A percentile compares a stretch with the other conserved stretches of the same genome.
Evolutionary conservation across 2,888 invertebrate species (phyloP).

Genomic region (Hydrotaea diabolus): DNA sequence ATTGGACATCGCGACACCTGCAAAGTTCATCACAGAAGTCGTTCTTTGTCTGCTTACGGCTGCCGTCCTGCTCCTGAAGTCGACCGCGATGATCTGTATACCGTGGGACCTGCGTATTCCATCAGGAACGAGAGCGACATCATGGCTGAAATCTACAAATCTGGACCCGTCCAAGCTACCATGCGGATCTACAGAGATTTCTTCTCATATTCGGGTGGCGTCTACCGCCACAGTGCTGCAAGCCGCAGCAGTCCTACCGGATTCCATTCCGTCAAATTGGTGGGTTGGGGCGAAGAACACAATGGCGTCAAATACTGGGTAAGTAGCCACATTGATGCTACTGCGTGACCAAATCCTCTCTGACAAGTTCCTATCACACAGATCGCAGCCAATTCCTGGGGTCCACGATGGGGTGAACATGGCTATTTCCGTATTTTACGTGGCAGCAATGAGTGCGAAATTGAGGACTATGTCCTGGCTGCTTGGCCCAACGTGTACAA

Average conservation of each 20-base stretch:
- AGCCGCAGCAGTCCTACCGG: constrained; percentile 84
- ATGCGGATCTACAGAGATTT: constrained; percentile 96
- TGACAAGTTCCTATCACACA: constrained; percentile 77
- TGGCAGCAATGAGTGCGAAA: constrained; percentile 92
- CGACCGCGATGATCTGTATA: constrained; percentile 84
- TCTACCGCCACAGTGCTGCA: constrained; percentile 87
- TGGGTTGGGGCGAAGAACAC: constrained; percentile 94
- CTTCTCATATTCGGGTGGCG: constrained; percentile 92
- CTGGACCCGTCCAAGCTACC: constrained; percentile 96
- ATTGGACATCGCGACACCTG: constrained; percentile 85
- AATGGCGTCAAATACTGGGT: constrained; percentile 91
- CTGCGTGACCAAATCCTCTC: neutral
- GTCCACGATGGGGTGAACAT: constrained; percentile 93
- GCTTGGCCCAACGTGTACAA: constrained; percentile 83
- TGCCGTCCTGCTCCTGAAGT: constrained; percentile 81
- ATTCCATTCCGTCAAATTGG: constrained; percentile 93
- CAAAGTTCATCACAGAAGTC: constrained; percentile 82
- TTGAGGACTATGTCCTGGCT: constrained; percentile 93
- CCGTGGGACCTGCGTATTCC: constrained; percentile 89
- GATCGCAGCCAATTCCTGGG: constrained; percentile 98
- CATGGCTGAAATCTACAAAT: constrained; percentile 93
- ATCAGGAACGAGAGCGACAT: constrained; percentile 90
- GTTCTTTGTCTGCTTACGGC: constrained; percentile 81
- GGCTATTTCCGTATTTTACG: constrained; percentile 94
- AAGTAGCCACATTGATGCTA: constrained; percentile 75